A percentile compares a stretch with the other conserved stretches of the same genome.
These are phyloP conservation scores for Procavia capensis DNA, from an alignment of 2,113 vertebrate species.

Conservation along the genomic window DNA sequence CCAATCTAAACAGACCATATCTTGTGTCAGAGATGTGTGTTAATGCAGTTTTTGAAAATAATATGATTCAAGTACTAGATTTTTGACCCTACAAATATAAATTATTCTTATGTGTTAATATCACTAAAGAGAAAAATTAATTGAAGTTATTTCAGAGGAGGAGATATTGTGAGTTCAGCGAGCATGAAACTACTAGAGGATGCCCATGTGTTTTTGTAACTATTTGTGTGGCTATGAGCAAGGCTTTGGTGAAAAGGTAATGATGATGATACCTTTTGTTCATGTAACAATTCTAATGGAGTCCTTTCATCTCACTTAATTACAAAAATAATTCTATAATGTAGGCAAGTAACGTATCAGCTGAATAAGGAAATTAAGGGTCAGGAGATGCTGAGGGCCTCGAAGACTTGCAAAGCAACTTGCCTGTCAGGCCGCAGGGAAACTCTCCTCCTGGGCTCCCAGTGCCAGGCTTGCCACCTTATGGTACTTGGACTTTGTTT, in stretches of 20 bases:
- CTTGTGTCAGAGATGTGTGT: neutral
- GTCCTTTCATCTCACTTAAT: conserved; percentile 16
- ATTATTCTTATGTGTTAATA: neutral
- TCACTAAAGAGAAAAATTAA: conserved; percentile 10
- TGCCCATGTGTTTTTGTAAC: neutral
- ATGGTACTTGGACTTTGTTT: neutral
- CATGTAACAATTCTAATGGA: neutral
- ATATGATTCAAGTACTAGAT: neutral
- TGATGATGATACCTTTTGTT: neutral
- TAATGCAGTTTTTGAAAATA: neutral
- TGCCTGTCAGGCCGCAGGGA: neutral
- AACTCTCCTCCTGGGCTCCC: too few relatives aligned
- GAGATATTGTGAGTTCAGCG: neutral
- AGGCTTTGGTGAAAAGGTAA: conserved; percentile 18
- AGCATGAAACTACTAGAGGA: neutral
- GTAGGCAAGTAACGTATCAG: neutral
- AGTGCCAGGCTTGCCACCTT: neutral
- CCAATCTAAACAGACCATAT: neutral
- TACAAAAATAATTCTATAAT: conserved; percentile 11
- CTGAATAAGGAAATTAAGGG: neutral
- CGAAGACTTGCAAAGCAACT: neutral
- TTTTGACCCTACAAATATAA: neutral
- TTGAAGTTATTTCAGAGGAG: conserved; percentile 16
- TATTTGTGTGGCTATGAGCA: neutral
- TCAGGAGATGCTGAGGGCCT: neutral